Percentiles rank a stretch among this genome's conserved stretches.
Evolutionary conservation across 2,888 invertebrate genomes (phyloP).

Genomic region (Netelia melanura): DNA sequence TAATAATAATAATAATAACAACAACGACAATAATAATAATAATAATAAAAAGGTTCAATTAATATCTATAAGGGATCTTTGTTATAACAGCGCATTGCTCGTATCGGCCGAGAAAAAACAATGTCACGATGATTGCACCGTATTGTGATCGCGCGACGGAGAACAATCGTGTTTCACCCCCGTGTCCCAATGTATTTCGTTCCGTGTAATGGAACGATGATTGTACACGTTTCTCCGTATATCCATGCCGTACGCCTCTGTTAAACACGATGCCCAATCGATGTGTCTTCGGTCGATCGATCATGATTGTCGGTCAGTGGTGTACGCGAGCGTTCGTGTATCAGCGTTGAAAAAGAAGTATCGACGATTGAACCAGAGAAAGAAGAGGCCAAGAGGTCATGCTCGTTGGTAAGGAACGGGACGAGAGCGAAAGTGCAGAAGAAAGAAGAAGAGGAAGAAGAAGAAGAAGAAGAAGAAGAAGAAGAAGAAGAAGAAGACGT

Average conservation of each 20-base stretch:
- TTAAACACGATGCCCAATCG: not conserved
- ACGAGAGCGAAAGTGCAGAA: constrained; percentile 12
- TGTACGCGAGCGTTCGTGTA: not conserved
- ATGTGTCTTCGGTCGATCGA: not conserved
- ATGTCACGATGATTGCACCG: constrained; percentile 15
- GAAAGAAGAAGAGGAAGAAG: constrained; percentile 19
- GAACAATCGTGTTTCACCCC: constrained; percentile 28
- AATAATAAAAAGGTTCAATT: too few relatives aligned
- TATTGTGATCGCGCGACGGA: constrained; percentile 31
- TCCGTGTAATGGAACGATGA: constrained; percentile 46
- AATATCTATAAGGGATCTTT: too few relatives aligned
- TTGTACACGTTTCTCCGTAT: constrained; percentile 7
- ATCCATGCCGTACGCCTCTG: not conserved
- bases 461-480: not conserved
- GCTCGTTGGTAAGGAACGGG: constrained; percentile 19
- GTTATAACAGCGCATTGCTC: not conserved
- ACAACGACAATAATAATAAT: too few relatives aligned
- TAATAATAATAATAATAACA: too few relatives aligned
- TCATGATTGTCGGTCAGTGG: constrained; percentile 44
- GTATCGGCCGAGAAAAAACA: constrained; percentile 1
- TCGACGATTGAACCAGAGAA: not conserved
- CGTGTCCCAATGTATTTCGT: not conserved
- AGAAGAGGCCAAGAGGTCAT: constrained; percentile 18
- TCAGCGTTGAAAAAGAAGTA: too few relatives aligned
- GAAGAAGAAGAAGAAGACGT: constrained; percentile 18